Conservation (phyloP, 2,113 vertebrate species). For the Ageneiosus marmoratus region DNA sequence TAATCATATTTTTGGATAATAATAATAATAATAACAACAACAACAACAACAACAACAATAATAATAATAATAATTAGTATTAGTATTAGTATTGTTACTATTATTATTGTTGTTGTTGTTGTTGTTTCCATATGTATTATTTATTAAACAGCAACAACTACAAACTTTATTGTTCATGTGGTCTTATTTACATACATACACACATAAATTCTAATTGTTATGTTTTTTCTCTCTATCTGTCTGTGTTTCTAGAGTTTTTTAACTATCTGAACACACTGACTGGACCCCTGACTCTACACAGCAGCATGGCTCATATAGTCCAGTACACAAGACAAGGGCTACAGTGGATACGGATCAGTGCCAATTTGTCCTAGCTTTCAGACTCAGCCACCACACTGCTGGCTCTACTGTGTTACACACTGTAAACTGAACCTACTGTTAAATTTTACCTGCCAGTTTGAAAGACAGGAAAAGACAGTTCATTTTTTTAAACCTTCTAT, state of each 20-base stretch:
- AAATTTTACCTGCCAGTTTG: neutral
- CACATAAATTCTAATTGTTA: neutral
- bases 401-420: conserved; percentile 12
- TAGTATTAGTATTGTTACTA: too few species aligned
- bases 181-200: neutral
- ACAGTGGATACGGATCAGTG: conserved; percentile 91
- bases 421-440: neutral
- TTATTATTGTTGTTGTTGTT: too few species aligned
- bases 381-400: neutral
- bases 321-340: conserved; percentile 96
- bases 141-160: neutral
- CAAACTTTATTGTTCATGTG: neutral
- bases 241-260: conserved; percentile 87
- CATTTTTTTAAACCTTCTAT: neutral
- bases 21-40: neutral
- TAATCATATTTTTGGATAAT: too few species aligned
- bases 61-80: too few species aligned
- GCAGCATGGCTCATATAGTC: conserved; percentile 92
- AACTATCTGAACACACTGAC: conserved; percentile 94
- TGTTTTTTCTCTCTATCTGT: conserved; percentile 25
- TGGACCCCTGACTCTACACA: conserved; percentile 94
- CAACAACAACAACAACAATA: neutral
- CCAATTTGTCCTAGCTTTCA: conserved; percentile 79
- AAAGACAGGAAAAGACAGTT: neutral
- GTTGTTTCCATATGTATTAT: neutral